Conservation (phyloP, 2,113 vertebrate genomes). For the Bufo gargarizans region DNA sequence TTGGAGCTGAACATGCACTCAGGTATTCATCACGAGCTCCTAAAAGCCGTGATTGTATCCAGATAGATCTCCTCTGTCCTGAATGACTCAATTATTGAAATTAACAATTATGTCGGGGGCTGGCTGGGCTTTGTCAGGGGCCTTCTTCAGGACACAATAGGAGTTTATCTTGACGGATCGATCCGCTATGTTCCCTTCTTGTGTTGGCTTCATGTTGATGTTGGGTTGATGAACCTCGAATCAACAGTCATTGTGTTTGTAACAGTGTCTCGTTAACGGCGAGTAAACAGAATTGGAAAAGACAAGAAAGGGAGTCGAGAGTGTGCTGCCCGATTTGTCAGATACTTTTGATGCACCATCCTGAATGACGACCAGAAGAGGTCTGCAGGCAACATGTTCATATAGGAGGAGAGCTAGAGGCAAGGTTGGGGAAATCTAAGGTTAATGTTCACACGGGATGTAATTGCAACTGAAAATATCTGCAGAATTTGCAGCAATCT, state of each 20-base stretch:
- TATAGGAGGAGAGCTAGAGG: no score
- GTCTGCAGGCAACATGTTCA: neutral
- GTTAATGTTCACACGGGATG: no score
- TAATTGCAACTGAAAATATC: no score
- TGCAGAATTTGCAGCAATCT: no score
- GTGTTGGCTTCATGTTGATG: neutral
- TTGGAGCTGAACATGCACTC: neutral
- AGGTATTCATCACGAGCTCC: conserved; percentile 14
- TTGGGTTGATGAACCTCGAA: conserved; percentile 1
- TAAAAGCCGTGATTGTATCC: neutral
- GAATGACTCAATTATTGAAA: conserved; percentile 21
- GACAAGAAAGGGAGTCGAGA: no score
- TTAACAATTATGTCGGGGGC: neutral
- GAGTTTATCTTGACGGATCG: neutral
- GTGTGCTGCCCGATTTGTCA: neutral
- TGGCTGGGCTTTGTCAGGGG: neutral
- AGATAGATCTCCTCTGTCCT: neutral
- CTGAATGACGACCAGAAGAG: neutral
- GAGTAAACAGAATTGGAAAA: neutral
- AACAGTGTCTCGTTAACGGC: neutral
- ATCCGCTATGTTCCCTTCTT: neutral
- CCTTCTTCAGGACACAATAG: neutral
- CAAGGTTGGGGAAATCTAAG: no score
- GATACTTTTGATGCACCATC: neutral
- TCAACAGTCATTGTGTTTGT: neutral